Conservation (phyloP, 2,113 vertebrate species). For the Scomber colias region DNA sequence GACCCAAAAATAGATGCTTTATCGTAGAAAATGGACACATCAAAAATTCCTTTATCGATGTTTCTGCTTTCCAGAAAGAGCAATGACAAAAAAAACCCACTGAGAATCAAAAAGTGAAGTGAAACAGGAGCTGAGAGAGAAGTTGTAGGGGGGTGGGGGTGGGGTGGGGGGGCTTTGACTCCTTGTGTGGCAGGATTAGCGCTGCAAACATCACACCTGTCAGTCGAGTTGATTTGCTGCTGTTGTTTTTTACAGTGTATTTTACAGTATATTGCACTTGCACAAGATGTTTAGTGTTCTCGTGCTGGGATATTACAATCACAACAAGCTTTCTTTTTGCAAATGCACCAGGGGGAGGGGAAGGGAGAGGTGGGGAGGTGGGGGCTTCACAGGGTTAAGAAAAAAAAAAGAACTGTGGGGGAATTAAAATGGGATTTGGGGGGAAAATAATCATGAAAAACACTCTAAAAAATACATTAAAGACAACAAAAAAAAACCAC, state of each 20-base stretch:
- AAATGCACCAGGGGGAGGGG: constrained; percentile 31
- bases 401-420: constrained; percentile 5
- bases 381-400: constrained; percentile 57
- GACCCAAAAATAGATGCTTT: background rate
- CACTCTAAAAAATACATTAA: constrained; percentile 41
- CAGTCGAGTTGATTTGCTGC: constrained; percentile 15
- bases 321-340: constrained; percentile 48
- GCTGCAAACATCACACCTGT: constrained; percentile 38
- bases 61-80: constrained; percentile 26
- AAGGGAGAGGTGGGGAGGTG: no score
- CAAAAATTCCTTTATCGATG: background rate
- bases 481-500: constrained; percentile 42
- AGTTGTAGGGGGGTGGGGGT: background rate
- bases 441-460: constrained; percentile 2
- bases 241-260: constrained; percentile 64
- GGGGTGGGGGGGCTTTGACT: background rate
- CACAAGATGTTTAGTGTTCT: constrained; percentile 75
- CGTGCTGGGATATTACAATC: constrained; percentile 64
- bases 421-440: constrained; percentile 28
- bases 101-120: background rate
- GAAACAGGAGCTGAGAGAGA: background rate
- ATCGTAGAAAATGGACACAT: background rate
- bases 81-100: constrained; percentile 16
- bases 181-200: constrained; percentile 10
- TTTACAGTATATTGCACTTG: constrained; percentile 81